Base-by-base conservation (phyloP, 1,140 invertebrate genomes). In the Oryctes rhinoceros region DNA sequence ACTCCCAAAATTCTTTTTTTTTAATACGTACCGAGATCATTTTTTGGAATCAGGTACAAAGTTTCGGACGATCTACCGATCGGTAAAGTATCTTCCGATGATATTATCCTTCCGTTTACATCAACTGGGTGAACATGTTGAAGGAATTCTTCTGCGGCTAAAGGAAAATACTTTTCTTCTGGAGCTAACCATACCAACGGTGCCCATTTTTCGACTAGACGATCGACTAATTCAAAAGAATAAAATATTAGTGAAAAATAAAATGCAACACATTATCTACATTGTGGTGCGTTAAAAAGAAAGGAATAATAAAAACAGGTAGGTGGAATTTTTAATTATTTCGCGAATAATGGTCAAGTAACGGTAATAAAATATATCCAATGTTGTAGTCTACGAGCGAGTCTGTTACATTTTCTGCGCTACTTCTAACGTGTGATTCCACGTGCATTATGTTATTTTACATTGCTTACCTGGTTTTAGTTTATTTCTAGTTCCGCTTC, bases 111-210 rank as follows among this genome's bases (percentile, higher is more conserved):
- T 81, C 82, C 53, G 13, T 78, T 47, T 47, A 18, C n/a, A 3
- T 76, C 47, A 76, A 75, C 30, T 13, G 78, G 78, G 47, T 90
- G 87, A 37, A 92, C 90, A 84, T 92, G 88, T 78, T 90, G 85
- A 15, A 93, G 85, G 83, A 92, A 93, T 79, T 91, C 89, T 65
- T 91, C 89, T 11, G 92, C 91, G 80, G 88, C 89, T 71, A 90
- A 86, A 0, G 92, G 92, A 83, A 92, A 87, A 80, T 91, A 92
- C 86, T 89, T 89, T 86, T 93, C 92, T 75, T 90, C 90, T 7
- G 91, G 91, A 74, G 91, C 90, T 44, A 93, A 86, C 90, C 91
- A 92, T 35, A 93, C 89, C n/a, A 93, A 85, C 5, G 92, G 92
- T 2, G 92, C 90, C 92, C 92, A 93, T 84, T 89, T 87, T 78